Base-by-base conservation (phyloP, 2,888 invertebrate genomes). In the Clepsis dumicolana region DNA sequence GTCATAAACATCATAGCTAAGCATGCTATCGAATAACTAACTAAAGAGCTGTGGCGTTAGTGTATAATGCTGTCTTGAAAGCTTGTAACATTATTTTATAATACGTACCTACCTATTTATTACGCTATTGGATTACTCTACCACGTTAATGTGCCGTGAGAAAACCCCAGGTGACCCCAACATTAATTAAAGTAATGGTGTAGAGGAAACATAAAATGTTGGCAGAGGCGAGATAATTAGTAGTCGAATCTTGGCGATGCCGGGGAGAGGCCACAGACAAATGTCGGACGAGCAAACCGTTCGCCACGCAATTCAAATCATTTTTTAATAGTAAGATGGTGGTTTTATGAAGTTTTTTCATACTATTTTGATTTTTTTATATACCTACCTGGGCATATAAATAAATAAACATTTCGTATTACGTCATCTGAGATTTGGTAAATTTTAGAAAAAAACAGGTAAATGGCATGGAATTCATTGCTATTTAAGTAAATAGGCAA, bases 161-260 rank as follows among this genome's bases (percentile, higher is more conserved):
- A 92, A 90, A 87, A 87, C 81, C 80, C 83, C 81, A 82, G 80
- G 72, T 82, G 82, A 82, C 80, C 81, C 84, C 81, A 83, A 84
- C 90, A 89, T 89, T 90, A 90, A 91, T 91, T 91, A 89, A 88
- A 86, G 79, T 91, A 90, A 91, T 90, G 84, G 88, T 77, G 81
- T 81, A 84, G 53, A 89, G 90, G 89, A 90, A 90, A 90, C 88
- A 91, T 90, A 89, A 91, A 91, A 83, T 77, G 85, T 85, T 83
- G 84, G 86, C 80, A 80, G 85, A 82, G 80, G 84, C 76, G 78
- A 78, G 84, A 88, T 88, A 90, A 92, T 91, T 90, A 91, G 85
- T 87, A 88, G 86, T 86, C 84, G 83, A 88, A 87, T 85, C 85
- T 86, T 80, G 87, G 81, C 80, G 79, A 80, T 82, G 25, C 29